Percentiles rank a stretch among this genome's conserved stretches.
These are phyloP conservation scores for Agriopis marginaria DNA, from an alignment of 2,888 invertebrate genomes.

Conservation along the genomic window DNA sequence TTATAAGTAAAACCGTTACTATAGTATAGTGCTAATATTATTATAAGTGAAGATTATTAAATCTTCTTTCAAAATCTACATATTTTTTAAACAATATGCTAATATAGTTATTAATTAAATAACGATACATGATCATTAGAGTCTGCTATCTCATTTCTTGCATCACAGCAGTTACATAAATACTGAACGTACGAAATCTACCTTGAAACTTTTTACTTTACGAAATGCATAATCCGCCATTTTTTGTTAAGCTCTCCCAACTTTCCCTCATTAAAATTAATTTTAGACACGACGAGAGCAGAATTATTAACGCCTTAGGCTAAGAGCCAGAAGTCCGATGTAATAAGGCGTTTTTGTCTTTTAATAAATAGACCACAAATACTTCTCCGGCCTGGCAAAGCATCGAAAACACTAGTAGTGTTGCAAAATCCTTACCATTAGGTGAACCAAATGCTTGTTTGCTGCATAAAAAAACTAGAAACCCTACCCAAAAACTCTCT, in stretches of 20 bases:
- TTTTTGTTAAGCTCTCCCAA: slow-evolving; percentile 45
- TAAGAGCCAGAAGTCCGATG: slow-evolving; percentile 4
- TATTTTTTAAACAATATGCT: too few species aligned
- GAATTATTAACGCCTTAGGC: slow-evolving; percentile 31
- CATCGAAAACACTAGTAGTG: too few species aligned
- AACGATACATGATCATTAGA: not conserved
- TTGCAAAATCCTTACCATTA: too few species aligned
- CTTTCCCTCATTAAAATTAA: slow-evolving; percentile 53
- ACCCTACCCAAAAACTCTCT: too few species aligned
- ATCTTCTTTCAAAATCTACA: too few species aligned
- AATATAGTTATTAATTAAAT: not conserved
- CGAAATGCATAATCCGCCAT: slow-evolving; percentile 44
- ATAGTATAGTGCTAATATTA: too few species aligned
- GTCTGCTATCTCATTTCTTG: not conserved
- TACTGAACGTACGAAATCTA: slow-evolving; percentile 25
- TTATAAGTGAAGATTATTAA: too few species aligned
- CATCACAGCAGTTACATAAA: too few species aligned
- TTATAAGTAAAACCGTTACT: too few species aligned
- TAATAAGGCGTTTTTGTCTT: not conserved
- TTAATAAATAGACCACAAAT: not conserved
- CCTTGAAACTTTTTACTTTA: slow-evolving; percentile 44
- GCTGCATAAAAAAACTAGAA: too few species aligned
- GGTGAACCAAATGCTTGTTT: too few species aligned
- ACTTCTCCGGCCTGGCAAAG: too few species aligned
- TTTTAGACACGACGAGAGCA: slow-evolving; percentile 44